These are phyloP conservation scores for Mesorhabditis spiculigera DNA, from an alignment of 2,888 invertebrate species.

Conservation along the genomic window DNA sequence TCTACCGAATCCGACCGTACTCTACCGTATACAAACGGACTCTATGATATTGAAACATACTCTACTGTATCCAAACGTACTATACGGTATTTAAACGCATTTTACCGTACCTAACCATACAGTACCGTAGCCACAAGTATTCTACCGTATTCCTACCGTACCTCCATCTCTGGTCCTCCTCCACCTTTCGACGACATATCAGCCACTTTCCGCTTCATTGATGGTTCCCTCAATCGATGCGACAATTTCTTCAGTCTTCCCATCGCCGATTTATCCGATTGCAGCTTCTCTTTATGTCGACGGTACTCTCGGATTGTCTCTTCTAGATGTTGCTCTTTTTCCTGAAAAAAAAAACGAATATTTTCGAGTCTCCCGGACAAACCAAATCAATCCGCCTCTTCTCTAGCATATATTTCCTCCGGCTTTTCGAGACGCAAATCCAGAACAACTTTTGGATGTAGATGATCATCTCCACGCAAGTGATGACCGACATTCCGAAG, in stretches of 20 bases:
- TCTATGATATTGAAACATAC: too few relatives aligned
- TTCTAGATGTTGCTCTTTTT: not conserved
- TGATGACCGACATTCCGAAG: constrained; percentile 50
- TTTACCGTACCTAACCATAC: too few relatives aligned
- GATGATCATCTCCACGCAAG: constrained; percentile 41
- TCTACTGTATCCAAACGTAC: too few relatives aligned
- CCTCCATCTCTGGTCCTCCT: too few relatives aligned
- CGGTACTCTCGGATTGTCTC: not conserved
- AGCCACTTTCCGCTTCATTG: not conserved
- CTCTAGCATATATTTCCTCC: constrained; percentile 28
- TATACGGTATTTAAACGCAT: too few relatives aligned
- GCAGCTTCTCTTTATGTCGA: not conserved
- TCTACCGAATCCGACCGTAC: too few relatives aligned
- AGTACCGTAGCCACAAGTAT: too few relatives aligned
- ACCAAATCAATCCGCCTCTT: constrained; percentile 15
- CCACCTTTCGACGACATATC: not conserved
- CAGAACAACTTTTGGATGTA: constrained; percentile 46
- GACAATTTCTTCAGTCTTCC: not conserved
- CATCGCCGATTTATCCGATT: not conserved
- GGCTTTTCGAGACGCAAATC: constrained; percentile 35
- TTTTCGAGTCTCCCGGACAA: not conserved
- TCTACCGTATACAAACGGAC: too few relatives aligned
- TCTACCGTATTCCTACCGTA: too few relatives aligned
- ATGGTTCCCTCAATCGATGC: not conserved
- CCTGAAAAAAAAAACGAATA: not conserved